Conservation (phyloP, 2,797 vertebrate species). For the Manis javanica region DNA sequence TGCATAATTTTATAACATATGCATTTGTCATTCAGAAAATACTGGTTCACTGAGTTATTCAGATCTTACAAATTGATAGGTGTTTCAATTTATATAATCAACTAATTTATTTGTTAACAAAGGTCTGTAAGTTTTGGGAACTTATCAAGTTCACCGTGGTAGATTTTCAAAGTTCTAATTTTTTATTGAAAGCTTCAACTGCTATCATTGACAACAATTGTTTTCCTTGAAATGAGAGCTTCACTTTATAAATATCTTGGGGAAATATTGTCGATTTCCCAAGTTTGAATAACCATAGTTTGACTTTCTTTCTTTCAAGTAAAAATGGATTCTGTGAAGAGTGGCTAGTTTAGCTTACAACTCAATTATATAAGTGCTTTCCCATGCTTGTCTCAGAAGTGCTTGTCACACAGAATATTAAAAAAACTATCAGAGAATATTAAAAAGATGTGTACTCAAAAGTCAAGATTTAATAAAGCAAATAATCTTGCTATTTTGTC, state of each 20-base stretch:
- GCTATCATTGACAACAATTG: neutral
- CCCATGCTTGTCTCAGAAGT: neutral
- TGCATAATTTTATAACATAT: neutral
- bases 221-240: neutral
- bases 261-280: neutral
- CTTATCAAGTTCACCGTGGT: neutral
- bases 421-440: neutral
- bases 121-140: neutral
- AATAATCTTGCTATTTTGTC: neutral
- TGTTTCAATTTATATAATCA: neutral
- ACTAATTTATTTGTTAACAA: neutral
- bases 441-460: neutral
- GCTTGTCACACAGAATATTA: neutral
- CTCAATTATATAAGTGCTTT: neutral
- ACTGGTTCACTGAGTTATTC: neutral
- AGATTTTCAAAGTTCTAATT: slow-evolving; percentile 10
- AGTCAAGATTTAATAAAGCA: neutral
- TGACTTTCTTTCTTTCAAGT: neutral
- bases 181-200: neutral
- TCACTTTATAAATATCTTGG: neutral
- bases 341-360: neutral
- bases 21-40: neutral
- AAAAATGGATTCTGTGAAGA: neutral
- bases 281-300: neutral
- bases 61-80: neutral